Evolutionary conservation across 2,113 vertebrate species (phyloP), one percentile per base, ranked within the genome.

Genomic region (Bos indicus): DNA sequence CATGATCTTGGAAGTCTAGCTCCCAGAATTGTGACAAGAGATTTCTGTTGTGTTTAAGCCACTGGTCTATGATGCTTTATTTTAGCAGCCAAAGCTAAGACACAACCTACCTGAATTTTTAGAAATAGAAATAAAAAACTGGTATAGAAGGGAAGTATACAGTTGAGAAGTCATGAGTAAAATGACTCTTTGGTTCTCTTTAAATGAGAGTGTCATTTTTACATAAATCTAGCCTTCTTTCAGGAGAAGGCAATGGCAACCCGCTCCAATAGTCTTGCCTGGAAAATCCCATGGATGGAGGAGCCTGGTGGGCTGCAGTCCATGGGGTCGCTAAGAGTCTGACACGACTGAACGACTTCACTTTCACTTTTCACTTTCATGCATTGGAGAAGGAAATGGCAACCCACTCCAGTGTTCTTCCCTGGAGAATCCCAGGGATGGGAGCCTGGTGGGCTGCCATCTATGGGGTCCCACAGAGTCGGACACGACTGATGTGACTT

Each of bases 111-210:
- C 17, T 74, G 9, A 40, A 62, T 43, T 82, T 92, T 48, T 77
- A 51, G 54, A 86, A 92, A 54, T 19, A 94, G 48, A 94, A 88
- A 15, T 52, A 25, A 85, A 77, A 88, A 62, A 40, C 33, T n/a
- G 2, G 46, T 82, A 5, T 30, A 51, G 48, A 82, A 95, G 77
- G 15, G 5, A 90, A 86, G 33, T 51, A 36, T 21, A 86, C 6
- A 62, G 33, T 64, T 67, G 81, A 82, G 26, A 87, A 74, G 13
- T 51, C 60, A 26, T 83, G 25, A 77, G n/a, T 84, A 83, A 93
- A 92, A 62, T 25, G 13, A 17, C 43, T 84, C 21, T 17, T 52
- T 92, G 15, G 2, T 77, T 87, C 48, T 81, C 13, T 93, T 43
- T 78, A 62, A 43, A 52, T 19, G 12, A 77, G 12, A 77, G 4